Evolutionary conservation across 1,140 invertebrate genomes (phyloP), one percentile per base, ranked within the genome.

Genomic region (Dinothrombium tinctorium): DNA sequence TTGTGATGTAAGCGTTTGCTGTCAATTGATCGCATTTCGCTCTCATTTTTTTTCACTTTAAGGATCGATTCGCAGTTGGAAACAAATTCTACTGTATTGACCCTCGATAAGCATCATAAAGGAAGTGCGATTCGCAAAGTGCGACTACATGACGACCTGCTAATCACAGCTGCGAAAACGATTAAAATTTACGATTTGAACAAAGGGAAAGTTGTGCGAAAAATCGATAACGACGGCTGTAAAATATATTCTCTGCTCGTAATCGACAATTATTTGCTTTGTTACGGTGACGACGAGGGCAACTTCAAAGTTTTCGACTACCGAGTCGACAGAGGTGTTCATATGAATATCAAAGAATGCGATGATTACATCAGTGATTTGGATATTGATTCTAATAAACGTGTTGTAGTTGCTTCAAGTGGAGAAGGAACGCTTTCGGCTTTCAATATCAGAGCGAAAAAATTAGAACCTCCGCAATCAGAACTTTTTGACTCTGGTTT

Each of bases 331-430:
- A 60, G 60, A 41, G 64, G 59, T 54, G 58, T 69, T n/a, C 57
- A 76, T 22, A 73, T 81, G 54, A 68, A 68, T 48, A 54, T 81
- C n/a, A 78, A 81, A 57, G 69, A 82, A 55, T 71, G 74, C 52
- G 74, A 84, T 43, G 81, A 90, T 52, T 78, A 74, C 58, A 72
- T 95, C 20, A 81, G 73, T 52, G 69, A 76, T 48, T 74, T 92
- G 62, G 60, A 77, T 21, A 73, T 74, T 41, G 79, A 82, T 56
- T 69, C 73, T 24, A 65, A 71, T 12, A 70, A 71, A 40, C 77
- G 73, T 51, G 71, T 75, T 49, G 62, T 94, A 32, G 63, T 82
- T 11, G 80, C 77, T 50, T 68, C 80, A n/a, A 74, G 78, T 59
- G 81, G 80, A 19, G 86, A 92, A 63, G 84, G 84, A 32, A 73